A percentile compares a stretch with the other conserved stretches of the same genome.
phyloP scores from a whole-genome alignment of 2,113 vertebrate species.

The Proterorhinus semilunaris region DNA sequence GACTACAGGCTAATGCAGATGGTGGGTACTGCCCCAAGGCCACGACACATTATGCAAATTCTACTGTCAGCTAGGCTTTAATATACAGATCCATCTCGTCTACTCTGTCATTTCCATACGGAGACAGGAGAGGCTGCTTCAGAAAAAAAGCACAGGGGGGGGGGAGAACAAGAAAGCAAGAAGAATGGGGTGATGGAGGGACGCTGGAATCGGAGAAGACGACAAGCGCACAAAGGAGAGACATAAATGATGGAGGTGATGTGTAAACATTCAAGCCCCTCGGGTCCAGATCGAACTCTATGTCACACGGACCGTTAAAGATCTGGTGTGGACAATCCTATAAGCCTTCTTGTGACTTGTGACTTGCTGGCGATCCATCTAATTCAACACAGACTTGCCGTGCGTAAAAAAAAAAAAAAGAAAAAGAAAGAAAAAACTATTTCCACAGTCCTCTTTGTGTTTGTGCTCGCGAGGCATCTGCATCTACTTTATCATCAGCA shows the following conservation, averaged over 20 bases:
- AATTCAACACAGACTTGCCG: constrained; percentile 60
- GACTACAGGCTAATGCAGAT: constrained; percentile 95
- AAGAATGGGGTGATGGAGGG: constrained; percentile 2
- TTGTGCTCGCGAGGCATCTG: constrained; percentile 63
- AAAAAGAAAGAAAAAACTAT: constrained; percentile 26
- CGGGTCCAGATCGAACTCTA: constrained; percentile 38
- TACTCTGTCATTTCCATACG: constrained; percentile 97
- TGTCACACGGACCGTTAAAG: constrained; percentile 51
- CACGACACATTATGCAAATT: constrained; percentile 99
- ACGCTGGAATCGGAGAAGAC: constrained; percentile 42
- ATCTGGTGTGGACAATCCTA: constrained; percentile 36
- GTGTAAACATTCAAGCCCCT: constrained; percentile 53
- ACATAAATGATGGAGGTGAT: constrained; percentile 39
- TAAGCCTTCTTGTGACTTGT: constrained; percentile 55
- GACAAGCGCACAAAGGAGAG: constrained; percentile 40
- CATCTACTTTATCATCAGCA: constrained; percentile 66
- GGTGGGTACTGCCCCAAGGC: constrained; percentile 98
- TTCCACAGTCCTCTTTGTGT: constrained; percentile 49
- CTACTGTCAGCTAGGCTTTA: constrained; percentile 99
- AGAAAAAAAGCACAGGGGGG: constrained; percentile 25
- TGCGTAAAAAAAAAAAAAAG: background rate
- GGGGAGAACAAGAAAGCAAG: constrained; percentile 28
- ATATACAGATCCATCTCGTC: constrained; percentile 99
- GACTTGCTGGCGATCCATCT: constrained; percentile 53
- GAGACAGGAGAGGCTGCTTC: constrained; percentile 60